Evolutionary conservation across 2,888 invertebrate genomes (phyloP), one percentile per base, ranked within the genome.

Genomic region (Folsomia manolachei): DNA sequence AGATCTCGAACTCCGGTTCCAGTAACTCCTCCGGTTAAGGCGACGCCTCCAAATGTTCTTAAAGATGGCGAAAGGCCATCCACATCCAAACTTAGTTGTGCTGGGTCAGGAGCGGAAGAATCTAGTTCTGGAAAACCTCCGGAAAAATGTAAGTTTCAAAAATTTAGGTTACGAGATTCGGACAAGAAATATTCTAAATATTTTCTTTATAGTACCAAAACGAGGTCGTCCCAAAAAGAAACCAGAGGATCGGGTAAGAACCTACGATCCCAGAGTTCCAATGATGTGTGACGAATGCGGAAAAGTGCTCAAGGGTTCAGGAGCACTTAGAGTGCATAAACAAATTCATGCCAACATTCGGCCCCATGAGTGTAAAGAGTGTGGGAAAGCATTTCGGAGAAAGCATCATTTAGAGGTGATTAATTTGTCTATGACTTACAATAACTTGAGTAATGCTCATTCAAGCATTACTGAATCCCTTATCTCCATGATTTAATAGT

Each of bases 251-350:
- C 71, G 77, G 63, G 75, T 77, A 63, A 62, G 75, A 63, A 77
- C 77, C 19, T 77, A 77, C 52, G 77, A 77, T 62, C 77, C 77
- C 11, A 63, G 75, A n/a, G 75, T 75, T n/a, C 77, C 77, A 9
- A 72, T 75, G 71, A 75, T 75, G 61, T 77, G 77, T 66, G 77
- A 77, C 56, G 75, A 77, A 62, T 77, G 77, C 71, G 77, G 77
- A 4, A 77, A 77, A 52, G 74, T 77, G 23, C 72, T 77, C 52
- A 77, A 77, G 64, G 77, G 77, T 53, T 72, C 77, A 27, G 77
- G 77, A 14, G 75, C 77, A 23, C 71, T 77, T 9, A 69, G 77
- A 14, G 75, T 75, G 66, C 77, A 77, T 66, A 77, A 77, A 61
- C 75, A 75, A 67, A 77, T 77, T 26, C 77, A 77, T 70, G 71